Base-by-base conservation (phyloP, 2,888 invertebrate genomes). In the Coremacera marginata region DNA sequence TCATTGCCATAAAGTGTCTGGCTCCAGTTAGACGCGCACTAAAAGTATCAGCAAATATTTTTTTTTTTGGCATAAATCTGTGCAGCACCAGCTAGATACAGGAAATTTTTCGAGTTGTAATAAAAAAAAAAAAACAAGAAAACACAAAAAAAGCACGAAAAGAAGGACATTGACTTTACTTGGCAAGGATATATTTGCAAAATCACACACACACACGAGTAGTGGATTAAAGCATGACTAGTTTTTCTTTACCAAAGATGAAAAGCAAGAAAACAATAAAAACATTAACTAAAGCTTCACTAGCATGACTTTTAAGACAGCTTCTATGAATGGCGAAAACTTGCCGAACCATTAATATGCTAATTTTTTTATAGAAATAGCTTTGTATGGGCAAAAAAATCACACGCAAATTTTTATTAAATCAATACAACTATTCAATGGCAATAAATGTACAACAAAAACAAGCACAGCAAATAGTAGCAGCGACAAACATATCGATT, bases 11-110 rank as follows among this genome's bases (percentile, higher is more conserved):
- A 60, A 27, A 27, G 57, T 37, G 22, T 37, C 37, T 37, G 67
- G 67, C 67, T 67, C 67, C 67, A 67, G 67, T 37, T 34, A 34
- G 67, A 60, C 60, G 60, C 60, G 44, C 44, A 44, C 14, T 44
- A 44, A 44, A 11, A 44, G 44, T 11, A 11, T 11, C 11, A 44
- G 44, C 44, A 44, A 44, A 44, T 8, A 16, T 25, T 11, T 60
- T 60, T 60, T 60, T 60, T 60, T 60, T 60, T 60, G 60, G 60
- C 60, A 60, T 60, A 27, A 60, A 60, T 60, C 25, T 60, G 14
- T 22, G 25, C 8, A 22, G 25, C 22, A 27, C 11, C 27, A 60
- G 60, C 11, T 60, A 60, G 60, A 60, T 60, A 60, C 60, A 60
- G 60, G 60, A 60, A 60, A 3, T 27, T 22, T 44, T 44, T 7